Percentiles rank a stretch among this genome's conserved stretches.
These are phyloP conservation scores for Muricea muricata DNA, from an alignment of 92 coral and sea anemone genomes.

Conservation along the genomic window DNA sequence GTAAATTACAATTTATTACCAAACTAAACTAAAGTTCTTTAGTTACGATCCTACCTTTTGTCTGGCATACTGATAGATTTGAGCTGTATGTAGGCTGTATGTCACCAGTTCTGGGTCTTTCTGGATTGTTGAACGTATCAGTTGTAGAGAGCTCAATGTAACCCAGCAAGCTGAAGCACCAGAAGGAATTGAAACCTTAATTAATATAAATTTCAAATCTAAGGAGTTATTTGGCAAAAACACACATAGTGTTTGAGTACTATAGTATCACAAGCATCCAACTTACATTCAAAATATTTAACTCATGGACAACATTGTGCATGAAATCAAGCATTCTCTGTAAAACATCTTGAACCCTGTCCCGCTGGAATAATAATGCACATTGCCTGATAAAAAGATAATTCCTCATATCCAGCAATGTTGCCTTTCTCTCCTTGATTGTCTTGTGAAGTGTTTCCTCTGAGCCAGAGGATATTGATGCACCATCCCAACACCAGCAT, in stretches of 20 bases:
- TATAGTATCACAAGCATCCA: too few relatives aligned
- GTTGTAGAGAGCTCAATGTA: constrained; percentile 79
- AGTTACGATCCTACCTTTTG: constrained; percentile 83
- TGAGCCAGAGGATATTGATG: constrained; percentile 71
- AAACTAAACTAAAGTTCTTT: too few relatives aligned
- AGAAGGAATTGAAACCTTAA: constrained; percentile 76
- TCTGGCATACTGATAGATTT: constrained; percentile 90
- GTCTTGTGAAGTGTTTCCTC: constrained; percentile 73
- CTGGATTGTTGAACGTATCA: constrained; percentile 70
- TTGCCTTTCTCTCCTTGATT: constrained; percentile 83
- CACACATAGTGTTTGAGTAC: too few relatives aligned
- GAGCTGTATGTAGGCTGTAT: constrained; percentile 86
- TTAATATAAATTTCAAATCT: too few relatives aligned
- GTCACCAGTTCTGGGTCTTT: constrained; percentile 71
- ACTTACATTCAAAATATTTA: constrained; percentile 74
- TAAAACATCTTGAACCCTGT: constrained; percentile 78
- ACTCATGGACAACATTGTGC: constrained; percentile 86
- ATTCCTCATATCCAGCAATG: constrained; percentile 86
- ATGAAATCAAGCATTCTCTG: constrained; percentile 87
- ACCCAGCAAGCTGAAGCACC: constrained; percentile 91
- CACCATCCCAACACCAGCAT: constrained; percentile 92
- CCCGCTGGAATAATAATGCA: constrained; percentile 74
- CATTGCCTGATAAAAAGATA: constrained; percentile 93
- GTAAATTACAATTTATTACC: too few relatives aligned
- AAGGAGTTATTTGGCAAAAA: too few relatives aligned